These are phyloP conservation scores for Leiothrix lutea DNA, from an alignment of 2,113 vertebrate species.

Conservation along the genomic window DNA sequence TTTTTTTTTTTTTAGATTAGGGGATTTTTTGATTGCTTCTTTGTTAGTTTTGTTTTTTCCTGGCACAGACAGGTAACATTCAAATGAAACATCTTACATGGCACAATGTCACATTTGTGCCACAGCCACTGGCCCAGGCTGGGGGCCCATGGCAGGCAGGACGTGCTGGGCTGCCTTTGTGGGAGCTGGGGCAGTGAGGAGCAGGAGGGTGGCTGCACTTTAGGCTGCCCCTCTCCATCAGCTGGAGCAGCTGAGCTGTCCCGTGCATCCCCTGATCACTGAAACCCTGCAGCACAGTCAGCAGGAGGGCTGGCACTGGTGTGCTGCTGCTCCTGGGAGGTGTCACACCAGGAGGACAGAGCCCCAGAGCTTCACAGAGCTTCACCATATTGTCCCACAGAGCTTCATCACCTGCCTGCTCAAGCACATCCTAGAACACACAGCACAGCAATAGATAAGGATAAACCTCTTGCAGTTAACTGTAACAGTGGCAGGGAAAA, in stretches of 20 bases:
- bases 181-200: neutral
- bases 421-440: neutral
- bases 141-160: neutral
- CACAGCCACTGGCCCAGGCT: neutral
- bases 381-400: no score
- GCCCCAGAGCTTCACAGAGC: neutral
- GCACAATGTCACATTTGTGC: accelerated
- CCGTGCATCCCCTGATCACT: neutral
- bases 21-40: neutral
- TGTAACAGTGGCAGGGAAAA: neutral
- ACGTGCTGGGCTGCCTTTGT: accelerated
- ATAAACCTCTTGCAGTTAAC: neutral
- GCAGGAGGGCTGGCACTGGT: neutral
- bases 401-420: neutral
- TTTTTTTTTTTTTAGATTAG: neutral
- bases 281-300: accelerated
- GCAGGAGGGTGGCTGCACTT: neutral
- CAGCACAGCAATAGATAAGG: neutral
- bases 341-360: neutral
- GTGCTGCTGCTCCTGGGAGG: neutral
- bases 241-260: neutral
- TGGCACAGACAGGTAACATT: neutral
- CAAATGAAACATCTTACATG: neutral
- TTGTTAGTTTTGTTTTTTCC: neutral
- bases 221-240: neutral